phyloP scores from a whole-genome alignment of 1,140 invertebrate species.

The Leptinotarsa lineolata region DNA sequence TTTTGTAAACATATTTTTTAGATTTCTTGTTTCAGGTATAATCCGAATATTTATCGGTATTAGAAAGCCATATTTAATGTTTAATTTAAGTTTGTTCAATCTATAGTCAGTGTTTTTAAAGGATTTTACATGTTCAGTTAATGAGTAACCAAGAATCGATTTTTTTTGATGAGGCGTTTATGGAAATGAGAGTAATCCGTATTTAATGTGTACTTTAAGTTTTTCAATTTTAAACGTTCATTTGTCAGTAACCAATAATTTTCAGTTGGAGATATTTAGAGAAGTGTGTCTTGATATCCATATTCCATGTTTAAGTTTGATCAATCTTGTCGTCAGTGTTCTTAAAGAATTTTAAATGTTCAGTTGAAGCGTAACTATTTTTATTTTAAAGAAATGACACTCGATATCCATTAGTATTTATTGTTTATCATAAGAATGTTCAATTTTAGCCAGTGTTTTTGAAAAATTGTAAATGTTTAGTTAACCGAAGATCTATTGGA shows the following conservation, averaged over 20 bases:
- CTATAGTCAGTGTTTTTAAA: constrained; percentile 10
- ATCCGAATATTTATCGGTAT: constrained; percentile 27
- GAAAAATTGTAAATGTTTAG: neutral
- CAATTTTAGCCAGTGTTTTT: neutral
- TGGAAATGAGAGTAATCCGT: constrained; percentile 7
- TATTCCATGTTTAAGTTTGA: constrained; percentile 4
- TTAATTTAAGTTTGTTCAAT: constrained; percentile 18
- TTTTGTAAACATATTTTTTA: constrained; percentile 22
- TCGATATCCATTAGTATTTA: neutral
- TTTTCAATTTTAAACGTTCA: neutral
- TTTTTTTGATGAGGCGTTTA: neutral
- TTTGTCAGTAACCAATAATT: neutral
- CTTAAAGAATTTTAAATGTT: neutral
- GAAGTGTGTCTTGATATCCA: constrained; percentile 20
- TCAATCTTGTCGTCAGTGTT: constrained; percentile 11
- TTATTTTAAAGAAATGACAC: neutral
- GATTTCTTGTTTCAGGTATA: constrained; percentile 21
- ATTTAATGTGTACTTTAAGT: neutral
- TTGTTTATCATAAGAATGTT: neutral
- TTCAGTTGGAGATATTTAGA: neutral
- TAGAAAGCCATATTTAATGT: constrained; percentile 21
- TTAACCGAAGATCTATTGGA: no score
- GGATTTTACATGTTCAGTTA: neutral
- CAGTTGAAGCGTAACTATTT: neutral
- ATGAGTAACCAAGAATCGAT: neutral